Base-by-base conservation (phyloP, 2,113 vertebrate genomes). In the Gulo gulo region DNA sequence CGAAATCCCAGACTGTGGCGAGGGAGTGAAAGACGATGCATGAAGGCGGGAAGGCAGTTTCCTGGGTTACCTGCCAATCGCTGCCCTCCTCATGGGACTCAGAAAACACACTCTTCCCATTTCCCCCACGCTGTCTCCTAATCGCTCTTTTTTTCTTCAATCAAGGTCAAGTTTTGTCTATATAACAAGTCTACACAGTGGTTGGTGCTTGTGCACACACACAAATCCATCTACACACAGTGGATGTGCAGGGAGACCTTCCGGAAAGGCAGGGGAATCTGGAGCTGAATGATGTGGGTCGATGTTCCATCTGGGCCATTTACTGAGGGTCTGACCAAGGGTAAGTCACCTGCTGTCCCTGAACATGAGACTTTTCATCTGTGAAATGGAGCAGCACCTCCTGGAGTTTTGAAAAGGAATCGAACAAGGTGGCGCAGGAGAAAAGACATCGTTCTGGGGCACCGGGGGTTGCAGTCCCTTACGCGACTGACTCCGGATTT, bases 101-200 rank as follows among this genome's bases (percentile, higher is more conserved):
- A 59, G 50, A 39, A 92, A 89, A 23, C 52, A 50, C 21, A 50
- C 0, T 14, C 20, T 55, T 8, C 21, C 36, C 20, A 34, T 10
- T 74, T 82, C 2, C 71, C 71, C 6, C 0, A 0, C 0, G 1
- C 23, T 34, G 39, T 16, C 6, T 3, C 14, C 69, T 52, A 45
- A 63, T 15, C 21, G 6, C 45, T 76, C 26, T 74, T 50, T 73
- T 63, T 31, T 31, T n/a, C 4, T 36, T 42, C n/a, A 20, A 8
- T 50, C n/a, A 8, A 67, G 23, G 4, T 82, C 52, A 67, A 20
- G 12, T 63, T 47, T 76, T 4, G 73, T 76, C 24, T 76, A 20
- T 21, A 34, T 6, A 65, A 6, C 18, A 73, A 82, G 9, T 23
- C 24, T 73, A 0, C 15, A 45, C 15, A 15, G 50, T 36, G 47